Conservation (phyloP, 2,888 invertebrate species). For the Habrosyne pyritoides region DNA sequence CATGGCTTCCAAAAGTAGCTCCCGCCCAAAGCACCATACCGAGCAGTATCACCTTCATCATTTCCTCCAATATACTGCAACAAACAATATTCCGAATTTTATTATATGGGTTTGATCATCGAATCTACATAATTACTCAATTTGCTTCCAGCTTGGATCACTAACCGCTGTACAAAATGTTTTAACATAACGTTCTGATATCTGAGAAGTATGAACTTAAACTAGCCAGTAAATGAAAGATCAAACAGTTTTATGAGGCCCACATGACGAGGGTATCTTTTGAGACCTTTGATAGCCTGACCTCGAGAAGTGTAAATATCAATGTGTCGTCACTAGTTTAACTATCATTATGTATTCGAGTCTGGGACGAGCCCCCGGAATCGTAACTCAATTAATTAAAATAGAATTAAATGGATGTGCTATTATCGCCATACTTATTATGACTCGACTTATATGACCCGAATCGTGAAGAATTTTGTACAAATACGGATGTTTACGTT, state of each 20-base stretch:
- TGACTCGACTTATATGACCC: background rate
- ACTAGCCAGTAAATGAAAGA: constrained; percentile 55
- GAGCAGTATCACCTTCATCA: constrained; percentile 74
- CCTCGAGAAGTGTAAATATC: constrained; percentile 40
- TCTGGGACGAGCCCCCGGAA: constrained; percentile 64
- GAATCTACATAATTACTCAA: constrained; percentile 39
- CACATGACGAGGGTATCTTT: constrained; percentile 55
- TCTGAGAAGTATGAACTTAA: constrained; percentile 44
- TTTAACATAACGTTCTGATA: constrained; percentile 46
- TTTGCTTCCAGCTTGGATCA: constrained; percentile 36
- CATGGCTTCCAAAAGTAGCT: constrained; percentile 69
- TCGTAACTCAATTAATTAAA: constrained; percentile 19
- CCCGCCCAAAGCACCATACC: constrained; percentile 78
- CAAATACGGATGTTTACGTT: constrained; percentile 1
- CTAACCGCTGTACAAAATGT: constrained; percentile 49
- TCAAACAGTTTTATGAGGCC: constrained; percentile 62
- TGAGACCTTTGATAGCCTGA: constrained; percentile 57
- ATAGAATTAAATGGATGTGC: background rate
- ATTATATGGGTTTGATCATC: constrained; percentile 5
- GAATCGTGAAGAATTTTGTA: background rate
- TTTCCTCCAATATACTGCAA: constrained; percentile 80
- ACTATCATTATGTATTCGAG: constrained; percentile 20
- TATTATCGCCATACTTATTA: background rate
- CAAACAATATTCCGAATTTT: constrained; percentile 35
- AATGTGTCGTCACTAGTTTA: constrained; percentile 43